These are phyloP conservation scores for Nothocercus nigrocapillus DNA, from an alignment of 2,113 vertebrate species.

Conservation along the genomic window DNA sequence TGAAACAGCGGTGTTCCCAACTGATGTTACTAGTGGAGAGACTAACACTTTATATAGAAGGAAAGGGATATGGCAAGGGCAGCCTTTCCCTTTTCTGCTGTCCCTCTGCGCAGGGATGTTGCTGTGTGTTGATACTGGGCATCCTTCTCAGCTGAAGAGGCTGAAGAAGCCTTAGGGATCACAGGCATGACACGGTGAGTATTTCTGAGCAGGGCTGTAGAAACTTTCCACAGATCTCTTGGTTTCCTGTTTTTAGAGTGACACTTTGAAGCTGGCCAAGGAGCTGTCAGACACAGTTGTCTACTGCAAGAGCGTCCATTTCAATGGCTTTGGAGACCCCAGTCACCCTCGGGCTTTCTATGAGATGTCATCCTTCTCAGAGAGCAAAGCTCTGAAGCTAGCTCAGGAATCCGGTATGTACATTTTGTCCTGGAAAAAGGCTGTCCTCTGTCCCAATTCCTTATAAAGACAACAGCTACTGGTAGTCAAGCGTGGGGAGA, in stretches of 20 bases:
- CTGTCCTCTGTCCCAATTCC: background rate
- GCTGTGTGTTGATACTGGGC: background rate
- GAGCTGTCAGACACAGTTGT: constrained; percentile 90
- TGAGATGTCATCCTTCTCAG: constrained; percentile 91
- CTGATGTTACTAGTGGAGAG: background rate
- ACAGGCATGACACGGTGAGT: background rate
- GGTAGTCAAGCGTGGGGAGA: background rate
- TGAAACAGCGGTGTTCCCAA: background rate
- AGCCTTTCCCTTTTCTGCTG: background rate
- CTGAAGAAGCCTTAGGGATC: background rate
- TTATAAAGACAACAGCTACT: background rate
- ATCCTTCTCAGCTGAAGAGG: background rate
- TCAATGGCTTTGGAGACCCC: constrained; percentile 84
- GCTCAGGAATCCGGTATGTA: constrained; percentile 85
- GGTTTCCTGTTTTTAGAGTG: constrained; percentile 75
- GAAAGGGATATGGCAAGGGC: background rate
- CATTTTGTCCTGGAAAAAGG: background rate
- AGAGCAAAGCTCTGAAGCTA: constrained; percentile 87
- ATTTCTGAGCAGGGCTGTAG: background rate
- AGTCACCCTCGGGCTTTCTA: constrained; percentile 83
- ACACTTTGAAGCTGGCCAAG: constrained; percentile 88
- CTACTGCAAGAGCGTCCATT: constrained; percentile 97
- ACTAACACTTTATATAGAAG: background rate
- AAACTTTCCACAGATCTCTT: background rate
- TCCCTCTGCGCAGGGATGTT: background rate